Evolutionary conservation across 2,888 invertebrate species (phyloP).

Genomic region (Bhutanitis thaidina): DNA sequence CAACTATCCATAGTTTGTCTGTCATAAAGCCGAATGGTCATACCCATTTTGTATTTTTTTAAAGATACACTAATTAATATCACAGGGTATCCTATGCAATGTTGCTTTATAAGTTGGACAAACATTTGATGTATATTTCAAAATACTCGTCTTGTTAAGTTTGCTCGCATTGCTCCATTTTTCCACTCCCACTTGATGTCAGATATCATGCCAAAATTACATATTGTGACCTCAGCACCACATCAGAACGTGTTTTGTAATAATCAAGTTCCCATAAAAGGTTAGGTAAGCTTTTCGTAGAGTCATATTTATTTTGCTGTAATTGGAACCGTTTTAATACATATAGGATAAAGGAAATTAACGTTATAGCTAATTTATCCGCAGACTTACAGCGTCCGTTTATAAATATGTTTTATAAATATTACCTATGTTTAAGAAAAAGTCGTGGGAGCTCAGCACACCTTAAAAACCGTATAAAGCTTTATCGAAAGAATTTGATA

Average conservation of each 20-base stretch:
- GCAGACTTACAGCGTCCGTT: too few relatives aligned
- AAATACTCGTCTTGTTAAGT: not conserved
- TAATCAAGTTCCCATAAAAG: slow-evolving; percentile 1
- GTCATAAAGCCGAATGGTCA: too few relatives aligned
- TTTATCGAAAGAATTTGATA: too few relatives aligned
- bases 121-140: not conserved
- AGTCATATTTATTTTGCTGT: slow-evolving; percentile 2
- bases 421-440: too few relatives aligned
- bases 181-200: slow-evolving; percentile 7
- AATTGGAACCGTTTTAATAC: not conserved
- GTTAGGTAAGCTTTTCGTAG: not conserved
- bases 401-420: too few relatives aligned
- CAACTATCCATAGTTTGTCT: too few relatives aligned
- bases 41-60: too few relatives aligned
- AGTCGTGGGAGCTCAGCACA: too few relatives aligned
- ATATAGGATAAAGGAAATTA: slow-evolving; percentile 9
- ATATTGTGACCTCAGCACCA: slow-evolving; percentile 2
- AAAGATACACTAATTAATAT: too few relatives aligned
- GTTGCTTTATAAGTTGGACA: too few relatives aligned
- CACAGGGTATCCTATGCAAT: too few relatives aligned
- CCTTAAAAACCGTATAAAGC: too few relatives aligned
- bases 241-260: not conserved
- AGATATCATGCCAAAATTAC: not conserved
- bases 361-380: not conserved
- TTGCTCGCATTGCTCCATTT: not conserved